phyloP scores from a whole-genome alignment of 2,888 invertebrate species.

The Andrena fulva region DNA sequence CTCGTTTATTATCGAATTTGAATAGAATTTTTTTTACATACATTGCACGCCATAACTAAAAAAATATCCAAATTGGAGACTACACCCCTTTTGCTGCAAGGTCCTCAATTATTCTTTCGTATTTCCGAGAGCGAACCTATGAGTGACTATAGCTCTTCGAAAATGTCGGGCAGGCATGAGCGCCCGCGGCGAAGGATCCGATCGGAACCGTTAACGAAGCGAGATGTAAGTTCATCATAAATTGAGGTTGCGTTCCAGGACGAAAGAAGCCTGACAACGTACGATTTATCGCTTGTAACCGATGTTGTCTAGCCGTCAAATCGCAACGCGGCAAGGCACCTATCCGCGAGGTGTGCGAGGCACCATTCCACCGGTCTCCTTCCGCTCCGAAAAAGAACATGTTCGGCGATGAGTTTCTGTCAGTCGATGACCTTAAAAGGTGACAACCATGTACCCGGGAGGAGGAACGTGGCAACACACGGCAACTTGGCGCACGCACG shows the following conservation, averaged over 20 bases:
- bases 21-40: too few species aligned
- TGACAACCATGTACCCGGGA: conserved; percentile 26
- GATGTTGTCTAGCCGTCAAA: conserved; percentile 60
- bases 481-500: neutral
- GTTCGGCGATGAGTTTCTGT: conserved; percentile 39
- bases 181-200: conserved; percentile 45
- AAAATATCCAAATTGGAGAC: too few species aligned
- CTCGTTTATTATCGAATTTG: too few species aligned
- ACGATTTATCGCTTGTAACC: conserved; percentile 64
- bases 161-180: conserved; percentile 17
- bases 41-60: too few species aligned
- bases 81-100: too few species aligned
- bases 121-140: too few species aligned
- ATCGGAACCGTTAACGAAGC: conserved; percentile 62
- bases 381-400: conserved; percentile 50
- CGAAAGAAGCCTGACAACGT: conserved; percentile 56
- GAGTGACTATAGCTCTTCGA: conserved; percentile 13
- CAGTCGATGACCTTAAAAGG: conserved; percentile 52
- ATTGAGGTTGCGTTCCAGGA: conserved; percentile 58
- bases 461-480: neutral
- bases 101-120: too few species aligned
- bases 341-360: conserved; percentile 40
- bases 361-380: conserved; percentile 27
- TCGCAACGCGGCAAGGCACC: conserved; percentile 19
- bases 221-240: conserved; percentile 59